Conservation (phyloP, 2,797 vertebrate genomes). For the Lindbergichthys nudifrons region DNA sequence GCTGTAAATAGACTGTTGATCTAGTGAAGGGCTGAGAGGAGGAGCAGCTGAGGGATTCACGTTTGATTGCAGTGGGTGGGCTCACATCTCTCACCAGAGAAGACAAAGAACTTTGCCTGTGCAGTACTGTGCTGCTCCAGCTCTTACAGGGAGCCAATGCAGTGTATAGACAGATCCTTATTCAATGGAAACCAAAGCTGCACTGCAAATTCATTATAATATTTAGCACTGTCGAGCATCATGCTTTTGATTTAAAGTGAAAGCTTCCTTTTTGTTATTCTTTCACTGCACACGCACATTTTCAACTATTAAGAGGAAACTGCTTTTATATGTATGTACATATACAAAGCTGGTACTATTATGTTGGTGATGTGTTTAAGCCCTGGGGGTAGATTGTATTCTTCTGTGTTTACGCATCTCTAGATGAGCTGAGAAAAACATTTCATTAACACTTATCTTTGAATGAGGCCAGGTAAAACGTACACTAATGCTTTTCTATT, state of each 20-base stretch:
- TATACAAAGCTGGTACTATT: background rate
- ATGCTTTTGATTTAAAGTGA: conserved; percentile 1
- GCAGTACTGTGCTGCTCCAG: conserved; percentile 54
- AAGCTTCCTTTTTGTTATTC: background rate
- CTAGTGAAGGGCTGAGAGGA: conserved; percentile 70
- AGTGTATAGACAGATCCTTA: conserved; percentile 10
- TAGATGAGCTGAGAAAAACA: background rate
- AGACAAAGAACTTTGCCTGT: conserved; percentile 79
- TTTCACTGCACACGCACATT: background rate
- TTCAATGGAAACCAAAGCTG: conserved; percentile 49
- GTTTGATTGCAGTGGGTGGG: conserved; percentile 79
- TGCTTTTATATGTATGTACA: background rate
- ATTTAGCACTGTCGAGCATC: conserved; percentile 20
- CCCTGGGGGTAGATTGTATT: background rate
- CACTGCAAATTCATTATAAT: conserved; percentile 21
- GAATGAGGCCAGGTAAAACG: background rate
- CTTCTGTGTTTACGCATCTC: conserved; percentile 4
- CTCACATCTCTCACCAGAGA: conserved; percentile 74
- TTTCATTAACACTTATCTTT: background rate
- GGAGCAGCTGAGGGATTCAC: conserved; percentile 74
- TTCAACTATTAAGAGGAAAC: background rate
- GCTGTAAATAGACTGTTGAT: conserved; percentile 80
- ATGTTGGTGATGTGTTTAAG: background rate
- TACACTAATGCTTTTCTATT: conserved; percentile 2
- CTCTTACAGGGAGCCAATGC: conserved; percentile 54